Evolutionary conservation across 2,797 vertebrate genomes (phyloP).

Genomic region (Chelonia mydas): DNA sequence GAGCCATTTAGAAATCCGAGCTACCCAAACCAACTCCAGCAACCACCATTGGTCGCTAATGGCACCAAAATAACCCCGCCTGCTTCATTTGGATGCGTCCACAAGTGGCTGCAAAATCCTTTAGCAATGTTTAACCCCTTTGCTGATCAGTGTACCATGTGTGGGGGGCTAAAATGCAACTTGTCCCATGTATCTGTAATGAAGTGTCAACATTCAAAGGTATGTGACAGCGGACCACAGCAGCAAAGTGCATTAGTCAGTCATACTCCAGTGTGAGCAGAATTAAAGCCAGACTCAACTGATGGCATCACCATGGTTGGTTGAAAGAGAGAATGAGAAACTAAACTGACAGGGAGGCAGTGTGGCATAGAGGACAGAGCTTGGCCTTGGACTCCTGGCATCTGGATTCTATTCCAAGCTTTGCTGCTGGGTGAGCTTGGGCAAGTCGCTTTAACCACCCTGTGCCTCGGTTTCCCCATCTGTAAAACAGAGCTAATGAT

Average conservation of each 20-base stretch:
- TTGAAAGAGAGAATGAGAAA: neutral
- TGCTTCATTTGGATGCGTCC: neutral
- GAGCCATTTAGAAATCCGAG: neutral
- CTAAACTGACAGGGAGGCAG: neutral
- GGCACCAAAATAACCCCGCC: neutral
- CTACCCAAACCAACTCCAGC: neutral
- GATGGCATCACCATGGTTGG: neutral
- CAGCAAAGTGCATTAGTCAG: neutral
- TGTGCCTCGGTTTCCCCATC: neutral
- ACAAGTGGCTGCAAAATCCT: neutral
- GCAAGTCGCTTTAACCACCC: neutral
- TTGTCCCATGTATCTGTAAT: neutral
- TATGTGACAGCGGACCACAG: neutral
- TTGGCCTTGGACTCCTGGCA: neutral
- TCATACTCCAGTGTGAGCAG: neutral
- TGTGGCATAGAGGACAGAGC: neutral
- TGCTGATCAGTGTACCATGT: neutral
- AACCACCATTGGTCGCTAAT: neutral
- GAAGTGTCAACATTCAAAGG: neutral
- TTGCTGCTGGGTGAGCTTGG: neutral
- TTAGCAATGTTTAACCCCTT: neutral
- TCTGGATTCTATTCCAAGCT: neutral
- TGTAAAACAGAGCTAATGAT: neutral
- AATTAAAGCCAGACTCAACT: neutral
- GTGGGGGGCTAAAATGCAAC: neutral